Percentiles rank a stretch among this genome's conserved stretches.
phyloP scores from a whole-genome alignment of 2,888 invertebrate species.

The Idaea biselata region DNA sequence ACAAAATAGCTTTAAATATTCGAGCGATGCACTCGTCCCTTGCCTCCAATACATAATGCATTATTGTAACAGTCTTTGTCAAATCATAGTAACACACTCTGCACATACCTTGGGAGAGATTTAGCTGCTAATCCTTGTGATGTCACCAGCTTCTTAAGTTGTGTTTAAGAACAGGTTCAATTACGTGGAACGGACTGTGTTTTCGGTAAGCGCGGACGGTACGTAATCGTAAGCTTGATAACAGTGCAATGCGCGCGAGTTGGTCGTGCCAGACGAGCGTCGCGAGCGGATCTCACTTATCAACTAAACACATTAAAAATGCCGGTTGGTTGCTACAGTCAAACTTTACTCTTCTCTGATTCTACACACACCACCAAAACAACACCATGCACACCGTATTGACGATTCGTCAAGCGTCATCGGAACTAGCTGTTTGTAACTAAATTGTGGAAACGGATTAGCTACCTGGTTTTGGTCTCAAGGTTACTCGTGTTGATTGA shows the following conservation, averaged over 20 bases:
- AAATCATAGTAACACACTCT: conserved; percentile 43
- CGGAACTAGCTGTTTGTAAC: conserved; percentile 23
- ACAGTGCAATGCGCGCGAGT: conserved; percentile 35
- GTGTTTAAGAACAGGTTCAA: not conserved
- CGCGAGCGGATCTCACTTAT: conserved; percentile 64
- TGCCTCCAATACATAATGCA: conserved; percentile 51
- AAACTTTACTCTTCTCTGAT: conserved; percentile 45
- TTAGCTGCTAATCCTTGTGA: conserved; percentile 43
- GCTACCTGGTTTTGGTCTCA: conserved; percentile 21
- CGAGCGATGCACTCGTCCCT: conserved; percentile 41
- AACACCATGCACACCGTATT: conserved; percentile 38
- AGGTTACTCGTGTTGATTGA: conserved; percentile 1
- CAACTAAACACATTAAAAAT: conserved; percentile 73
- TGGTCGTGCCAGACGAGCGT: conserved; percentile 54
- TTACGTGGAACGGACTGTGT: not conserved
- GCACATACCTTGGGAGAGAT: conserved; percentile 65
- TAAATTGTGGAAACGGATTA: conserved; percentile 26
- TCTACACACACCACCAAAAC: conserved; percentile 33
- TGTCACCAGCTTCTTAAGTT: conserved; percentile 28
- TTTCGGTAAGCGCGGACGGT: conserved; percentile 1
- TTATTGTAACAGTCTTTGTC: conserved; percentile 26
- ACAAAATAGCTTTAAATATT: conserved; percentile 30
- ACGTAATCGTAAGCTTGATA: conserved; percentile 28
- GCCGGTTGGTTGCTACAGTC: conserved; percentile 50
- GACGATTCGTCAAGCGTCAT: conserved; percentile 43